Conservation (phyloP, 2,113 vertebrate genomes). For the Pimephales promelas region DNA sequence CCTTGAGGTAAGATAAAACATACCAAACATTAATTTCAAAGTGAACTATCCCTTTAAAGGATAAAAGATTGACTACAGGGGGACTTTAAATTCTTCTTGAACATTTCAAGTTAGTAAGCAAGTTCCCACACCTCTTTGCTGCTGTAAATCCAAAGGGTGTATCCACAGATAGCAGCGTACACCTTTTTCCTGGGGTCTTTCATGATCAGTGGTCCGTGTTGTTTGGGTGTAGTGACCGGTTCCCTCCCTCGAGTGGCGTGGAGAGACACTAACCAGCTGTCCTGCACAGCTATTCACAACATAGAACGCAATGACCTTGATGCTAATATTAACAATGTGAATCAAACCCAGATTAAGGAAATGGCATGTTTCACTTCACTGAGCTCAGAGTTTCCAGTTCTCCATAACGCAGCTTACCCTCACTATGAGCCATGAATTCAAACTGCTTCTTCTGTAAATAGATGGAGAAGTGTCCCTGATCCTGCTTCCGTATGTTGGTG, state of each 20-base stretch:
- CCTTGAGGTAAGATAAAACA: too few species aligned
- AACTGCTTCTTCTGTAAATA: constrained; percentile 76
- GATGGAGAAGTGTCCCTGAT: constrained; percentile 69
- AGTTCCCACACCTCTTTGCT: constrained; percentile 69
- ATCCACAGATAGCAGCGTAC: constrained; percentile 70
- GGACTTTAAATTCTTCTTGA: neutral
- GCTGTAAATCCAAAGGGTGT: constrained; percentile 75
- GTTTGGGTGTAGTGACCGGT: constrained; percentile 55
- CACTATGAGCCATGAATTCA: constrained; percentile 77
- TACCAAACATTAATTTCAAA: too few species aligned
- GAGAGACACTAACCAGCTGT: constrained; percentile 73
- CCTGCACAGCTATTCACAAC: constrained; percentile 65
- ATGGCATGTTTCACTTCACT: too few species aligned
- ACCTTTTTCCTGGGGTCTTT: constrained; percentile 67
- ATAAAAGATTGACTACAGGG: too few species aligned
- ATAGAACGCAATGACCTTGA: neutral
- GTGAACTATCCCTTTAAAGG: too few species aligned
- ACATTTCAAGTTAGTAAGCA: neutral
- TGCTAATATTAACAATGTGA: neutral
- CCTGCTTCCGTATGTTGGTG: constrained; percentile 68
- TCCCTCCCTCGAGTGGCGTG: constrained; percentile 64
- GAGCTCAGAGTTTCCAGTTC: neutral
- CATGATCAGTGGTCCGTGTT: constrained; percentile 68
- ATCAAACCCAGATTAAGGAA: neutral
- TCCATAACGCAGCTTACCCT: constrained; percentile 56